A percentile compares a stretch with the other conserved stretches of the same genome.
These are phyloP conservation scores for Carollia perspicillata DNA, from an alignment of 2,113 vertebrate species.

Conservation along the genomic window DNA sequence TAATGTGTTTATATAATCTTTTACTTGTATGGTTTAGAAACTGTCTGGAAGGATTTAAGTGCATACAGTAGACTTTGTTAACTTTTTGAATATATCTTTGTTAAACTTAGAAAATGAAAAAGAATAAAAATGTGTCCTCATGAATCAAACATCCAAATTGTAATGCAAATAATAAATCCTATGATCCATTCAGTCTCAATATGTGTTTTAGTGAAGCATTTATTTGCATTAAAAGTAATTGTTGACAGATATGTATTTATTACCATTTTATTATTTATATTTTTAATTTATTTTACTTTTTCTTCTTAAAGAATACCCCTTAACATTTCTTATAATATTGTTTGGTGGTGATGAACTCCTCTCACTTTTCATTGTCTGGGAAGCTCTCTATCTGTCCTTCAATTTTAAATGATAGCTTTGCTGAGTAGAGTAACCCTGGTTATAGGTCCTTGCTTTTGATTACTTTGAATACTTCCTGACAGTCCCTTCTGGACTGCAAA, in stretches of 20 bases:
- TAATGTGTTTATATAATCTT: background rate
- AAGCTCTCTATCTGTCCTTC: background rate
- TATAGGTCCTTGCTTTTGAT: background rate
- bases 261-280: background rate
- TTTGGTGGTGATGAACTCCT: background rate
- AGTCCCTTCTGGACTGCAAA: background rate
- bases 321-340: background rate
- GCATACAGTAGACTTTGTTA: background rate
- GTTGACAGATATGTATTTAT: background rate
- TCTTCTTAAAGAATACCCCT: background rate
- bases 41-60: background rate
- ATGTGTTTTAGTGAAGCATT: background rate
- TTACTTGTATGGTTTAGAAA: background rate
- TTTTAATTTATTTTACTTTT: background rate
- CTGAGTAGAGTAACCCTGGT: background rate
- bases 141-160: background rate
- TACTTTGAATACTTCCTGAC: background rate
- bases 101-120: background rate
- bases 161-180: background rate
- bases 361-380: background rate
- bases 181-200: background rate
- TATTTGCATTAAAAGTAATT: background rate
- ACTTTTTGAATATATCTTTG: background rate
- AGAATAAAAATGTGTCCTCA: background rate
- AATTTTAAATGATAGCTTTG: background rate